phyloP scores from a whole-genome alignment of 1,140 invertebrate genomes.

The Drosophila sp. region DNA sequence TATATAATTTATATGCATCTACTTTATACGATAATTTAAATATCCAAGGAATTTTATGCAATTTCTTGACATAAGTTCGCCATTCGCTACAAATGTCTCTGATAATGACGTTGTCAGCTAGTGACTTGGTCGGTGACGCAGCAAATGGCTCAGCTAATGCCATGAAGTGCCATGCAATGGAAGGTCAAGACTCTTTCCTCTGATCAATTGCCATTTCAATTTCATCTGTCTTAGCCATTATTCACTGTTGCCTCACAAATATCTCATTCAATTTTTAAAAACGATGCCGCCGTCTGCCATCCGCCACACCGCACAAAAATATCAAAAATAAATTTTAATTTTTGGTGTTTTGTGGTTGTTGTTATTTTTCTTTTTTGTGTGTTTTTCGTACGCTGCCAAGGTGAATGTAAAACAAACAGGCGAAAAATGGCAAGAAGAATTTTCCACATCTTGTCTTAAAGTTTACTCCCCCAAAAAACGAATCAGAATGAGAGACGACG shows the following conservation, averaged over 20 bases:
- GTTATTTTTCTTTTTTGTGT: conserved; percentile 44
- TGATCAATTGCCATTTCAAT: background rate
- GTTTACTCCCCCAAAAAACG: conserved; percentile 28
- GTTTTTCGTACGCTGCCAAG: conserved; percentile 61
- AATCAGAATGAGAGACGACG: conserved; percentile 24
- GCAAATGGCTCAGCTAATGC: background rate
- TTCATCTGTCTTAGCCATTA: background rate
- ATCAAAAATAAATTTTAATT: conserved; percentile 69
- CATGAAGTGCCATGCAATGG: no score
- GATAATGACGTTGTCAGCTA: background rate
- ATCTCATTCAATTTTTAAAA: conserved; percentile 67
- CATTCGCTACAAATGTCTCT: no score
- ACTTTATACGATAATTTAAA: no score
- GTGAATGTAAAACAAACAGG: conserved; percentile 74
- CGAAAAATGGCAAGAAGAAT: conserved; percentile 40
- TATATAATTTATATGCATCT: no score
- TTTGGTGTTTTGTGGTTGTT: conserved; percentile 23
- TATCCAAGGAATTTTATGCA: background rate
- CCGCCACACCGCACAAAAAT: conserved; percentile 39
- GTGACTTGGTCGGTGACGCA: background rate
- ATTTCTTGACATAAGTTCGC: no score
- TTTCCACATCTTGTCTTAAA: conserved; percentile 61
- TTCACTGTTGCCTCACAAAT: conserved; percentile 46
- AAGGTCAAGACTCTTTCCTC: background rate
- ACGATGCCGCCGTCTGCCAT: background rate